Conservation (phyloP, 2,888 invertebrate genomes). For the Dichetophora obliterata region DNA sequence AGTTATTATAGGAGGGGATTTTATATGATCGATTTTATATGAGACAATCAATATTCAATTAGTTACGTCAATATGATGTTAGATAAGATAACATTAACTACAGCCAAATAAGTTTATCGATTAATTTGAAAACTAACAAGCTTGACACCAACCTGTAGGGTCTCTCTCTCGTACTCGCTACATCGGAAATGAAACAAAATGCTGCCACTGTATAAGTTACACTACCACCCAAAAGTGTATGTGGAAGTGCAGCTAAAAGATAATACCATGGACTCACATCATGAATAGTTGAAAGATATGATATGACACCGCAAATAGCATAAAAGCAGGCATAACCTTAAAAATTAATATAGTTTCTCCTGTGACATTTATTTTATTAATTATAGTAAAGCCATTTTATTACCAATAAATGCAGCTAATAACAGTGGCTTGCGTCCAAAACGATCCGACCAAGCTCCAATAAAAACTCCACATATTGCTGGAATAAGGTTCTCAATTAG, state of each 20-base stretch:
- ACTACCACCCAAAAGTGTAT: conserved; percentile 74
- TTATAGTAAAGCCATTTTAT: conserved; percentile 43
- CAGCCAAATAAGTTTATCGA: too few species aligned
- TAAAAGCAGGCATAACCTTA: conserved; percentile 62
- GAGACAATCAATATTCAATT: too few species aligned
- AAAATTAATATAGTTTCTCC: background rate
- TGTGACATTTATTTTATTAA: too few species aligned
- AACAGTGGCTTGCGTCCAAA: conserved; percentile 81
- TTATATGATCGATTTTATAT: too few species aligned
- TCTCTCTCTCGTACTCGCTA: conserved; percentile 73
- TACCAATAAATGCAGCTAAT: conserved; percentile 75
- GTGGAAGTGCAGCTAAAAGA: conserved; percentile 73
- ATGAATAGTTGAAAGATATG: conserved; percentile 51
- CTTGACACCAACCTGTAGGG: conserved; percentile 72
- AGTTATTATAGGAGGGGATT: too few species aligned
- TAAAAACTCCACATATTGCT: conserved; percentile 76
- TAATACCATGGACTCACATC: conserved; percentile 67
- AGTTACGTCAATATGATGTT: too few species aligned
- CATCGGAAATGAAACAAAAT: conserved; percentile 77
- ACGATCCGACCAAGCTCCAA: conserved; percentile 85
- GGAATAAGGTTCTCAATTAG: conserved; percentile 76
- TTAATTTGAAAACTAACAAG: too few species aligned
- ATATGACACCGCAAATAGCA: conserved; percentile 54
- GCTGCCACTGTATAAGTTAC: conserved; percentile 74
- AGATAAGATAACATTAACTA: too few species aligned